These are phyloP conservation scores for Ceratoteleas bidentatus DNA, from an alignment of 1,140 invertebrate genomes.

Conservation along the genomic window DNA sequence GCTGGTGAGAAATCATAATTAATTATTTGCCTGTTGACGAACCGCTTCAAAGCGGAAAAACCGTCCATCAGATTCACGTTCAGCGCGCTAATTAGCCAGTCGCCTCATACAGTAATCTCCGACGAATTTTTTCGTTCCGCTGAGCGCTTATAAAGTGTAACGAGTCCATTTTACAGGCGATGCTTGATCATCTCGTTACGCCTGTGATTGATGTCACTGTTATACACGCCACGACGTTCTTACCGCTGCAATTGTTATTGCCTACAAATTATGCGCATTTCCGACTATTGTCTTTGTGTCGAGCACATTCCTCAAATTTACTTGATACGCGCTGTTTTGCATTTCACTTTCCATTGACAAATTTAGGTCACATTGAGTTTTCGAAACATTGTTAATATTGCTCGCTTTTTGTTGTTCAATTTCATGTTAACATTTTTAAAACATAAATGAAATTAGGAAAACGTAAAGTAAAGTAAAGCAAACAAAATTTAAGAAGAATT, in stretches of 20 bases:
- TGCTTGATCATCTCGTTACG: conserved; percentile 57
- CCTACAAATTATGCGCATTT: conserved; percentile 26
- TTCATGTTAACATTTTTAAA: too few species aligned
- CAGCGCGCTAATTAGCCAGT: conserved; percentile 38
- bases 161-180: conserved; percentile 42
- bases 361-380: too few species aligned
- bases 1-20: too few species aligned
- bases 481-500: too few species aligned
- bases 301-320: too few species aligned
- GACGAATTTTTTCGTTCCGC: conserved; percentile 34
- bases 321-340: too few species aligned
- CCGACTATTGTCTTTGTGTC: background rate
- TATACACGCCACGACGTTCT: conserved; percentile 47
- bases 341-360: too few species aligned
- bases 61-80: background rate
- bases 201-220: conserved; percentile 58
- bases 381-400: too few species aligned
- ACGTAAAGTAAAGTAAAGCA: too few species aligned
- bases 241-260: conserved; percentile 37
- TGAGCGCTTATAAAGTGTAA: conserved; percentile 49
- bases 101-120: conserved; percentile 51
- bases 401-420: too few species aligned
- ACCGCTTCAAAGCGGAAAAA: background rate
- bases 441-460: too few species aligned
- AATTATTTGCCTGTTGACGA: too few species aligned